Percentiles rank a stretch among this genome's conserved stretches.
These are phyloP conservation scores for Nannospalax galili DNA, from an alignment of 2,113 vertebrate species.

Conservation along the genomic window DNA sequence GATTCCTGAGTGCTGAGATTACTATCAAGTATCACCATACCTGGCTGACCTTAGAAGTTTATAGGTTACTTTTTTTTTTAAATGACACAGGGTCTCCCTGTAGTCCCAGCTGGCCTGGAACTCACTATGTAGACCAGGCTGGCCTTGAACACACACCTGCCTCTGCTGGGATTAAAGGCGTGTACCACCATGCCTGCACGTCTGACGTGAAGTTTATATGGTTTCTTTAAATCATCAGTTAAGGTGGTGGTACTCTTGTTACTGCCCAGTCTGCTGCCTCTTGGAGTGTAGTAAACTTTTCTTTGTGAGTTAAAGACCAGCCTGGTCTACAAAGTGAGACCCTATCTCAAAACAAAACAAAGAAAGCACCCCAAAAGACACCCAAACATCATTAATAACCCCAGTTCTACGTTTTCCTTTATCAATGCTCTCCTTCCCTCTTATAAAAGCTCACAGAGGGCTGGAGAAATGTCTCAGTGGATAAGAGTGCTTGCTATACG, in stretches of 20 bases:
- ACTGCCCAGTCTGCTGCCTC: neutral
- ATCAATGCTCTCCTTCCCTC: slow-evolving; percentile 28
- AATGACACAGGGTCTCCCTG: too few relatives aligned
- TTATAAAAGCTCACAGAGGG: neutral
- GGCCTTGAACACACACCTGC: too few relatives aligned
- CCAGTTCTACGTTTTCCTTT: neutral
- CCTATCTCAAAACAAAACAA: neutral
- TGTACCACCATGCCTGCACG: too few relatives aligned
- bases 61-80: too few relatives aligned
- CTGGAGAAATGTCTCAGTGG: neutral
- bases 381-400: neutral
- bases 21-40: neutral
- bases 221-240: slow-evolving; percentile 14
- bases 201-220: too few relatives aligned
- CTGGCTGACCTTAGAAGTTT: slow-evolving; percentile 10
- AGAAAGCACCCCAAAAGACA: neutral
- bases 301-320: neutral
- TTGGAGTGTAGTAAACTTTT: neutral
- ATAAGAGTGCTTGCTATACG: neutral
- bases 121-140: too few relatives aligned
- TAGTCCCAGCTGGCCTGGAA: too few relatives aligned
- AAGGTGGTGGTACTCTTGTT: neutral
- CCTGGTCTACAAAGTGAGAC: too few relatives aligned
- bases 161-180: too few relatives aligned
- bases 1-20: neutral